These are phyloP conservation scores for Chalcis sispes DNA, from an alignment of 2,888 invertebrate species.

Conservation along the genomic window DNA sequence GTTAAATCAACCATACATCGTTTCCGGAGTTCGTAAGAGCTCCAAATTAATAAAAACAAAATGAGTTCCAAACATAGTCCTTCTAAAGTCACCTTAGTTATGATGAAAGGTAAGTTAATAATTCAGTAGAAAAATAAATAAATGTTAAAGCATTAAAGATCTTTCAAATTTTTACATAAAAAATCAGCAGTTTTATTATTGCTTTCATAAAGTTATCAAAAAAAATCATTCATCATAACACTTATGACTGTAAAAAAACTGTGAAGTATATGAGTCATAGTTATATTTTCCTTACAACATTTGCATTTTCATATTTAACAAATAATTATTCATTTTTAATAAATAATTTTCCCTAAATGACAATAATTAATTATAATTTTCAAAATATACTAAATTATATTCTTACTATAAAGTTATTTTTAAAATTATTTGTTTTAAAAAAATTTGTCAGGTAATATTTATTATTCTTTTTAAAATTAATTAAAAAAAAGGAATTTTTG, in stretches of 20 bases:
- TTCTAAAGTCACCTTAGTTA: constrained; percentile 70
- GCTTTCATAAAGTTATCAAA: too few relatives aligned
- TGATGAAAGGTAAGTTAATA: constrained; percentile 72
- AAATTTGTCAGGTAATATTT: too few relatives aligned
- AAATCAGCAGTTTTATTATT: not conserved
- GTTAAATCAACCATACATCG: not conserved
- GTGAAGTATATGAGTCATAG: constrained; percentile 15
- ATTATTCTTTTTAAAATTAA: too few relatives aligned
- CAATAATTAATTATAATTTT: too few relatives aligned
- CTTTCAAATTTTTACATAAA: not conserved
- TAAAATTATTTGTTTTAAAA: too few relatives aligned
- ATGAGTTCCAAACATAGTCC: constrained; percentile 72
- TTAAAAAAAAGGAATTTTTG: too few relatives aligned
- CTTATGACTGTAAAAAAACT: not conserved
- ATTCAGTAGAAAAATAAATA: not conserved
- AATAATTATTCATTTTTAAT: too few relatives aligned
- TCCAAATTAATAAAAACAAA: not conserved
- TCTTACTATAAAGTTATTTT: too few relatives aligned
- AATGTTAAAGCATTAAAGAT: not conserved
- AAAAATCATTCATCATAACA: not conserved
- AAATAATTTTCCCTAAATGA: too few relatives aligned
- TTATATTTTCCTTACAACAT: constrained; percentile 16
- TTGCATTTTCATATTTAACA: constrained; percentile 23
- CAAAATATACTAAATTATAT: too few relatives aligned
- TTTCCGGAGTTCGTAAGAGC: not conserved